Base-by-base conservation (phyloP, 2,113 vertebrate species). In the Galbula dea region DNA sequence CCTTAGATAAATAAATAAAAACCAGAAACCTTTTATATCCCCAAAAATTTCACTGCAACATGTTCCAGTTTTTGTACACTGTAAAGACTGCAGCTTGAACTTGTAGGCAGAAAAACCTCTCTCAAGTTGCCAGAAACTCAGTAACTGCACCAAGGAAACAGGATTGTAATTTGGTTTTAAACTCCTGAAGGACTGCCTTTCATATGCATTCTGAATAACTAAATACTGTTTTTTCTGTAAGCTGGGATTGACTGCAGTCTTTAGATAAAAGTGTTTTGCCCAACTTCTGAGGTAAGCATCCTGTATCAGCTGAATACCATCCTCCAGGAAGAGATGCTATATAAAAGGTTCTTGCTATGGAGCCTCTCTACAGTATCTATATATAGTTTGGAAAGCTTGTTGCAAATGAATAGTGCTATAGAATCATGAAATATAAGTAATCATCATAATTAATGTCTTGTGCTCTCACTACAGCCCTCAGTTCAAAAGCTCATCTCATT, bases 351-450 rank as follows among this genome's bases (percentile, higher is more conserved):
- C 79, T 87, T 54, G 29, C 49, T 61, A 15, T 52, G 55, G 14
- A 95, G 54, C 74, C 41, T 87, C 49, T 92, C 49, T 32, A 1
- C 48, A 49, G 15, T 15, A 23, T 22, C 77, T 87, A 79, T 76
- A 92, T 82, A 89, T 92, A 92, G 77, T 12, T 68, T 82, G 41
- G 73, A 79, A 90, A 34, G 81, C 84, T 82, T 68, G 23, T 69
- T 82, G 66, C 14, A 79, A 79, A 72, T 87, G 62, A 95, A 87
- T 62, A 63, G 49, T n/a, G 32, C 54, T 59, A 66, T 73, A 92
- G 91, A 92, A 93, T 37, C 65, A 14, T 37, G 37, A 90, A 90
- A 89, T 76, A 81, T 69, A 92, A 94, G 87, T 87, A 95, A 93
- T 86, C 36, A 72, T 57, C 29, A 51, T 83, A 92, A 95, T 93